phyloP scores from a whole-genome alignment of 1,140 invertebrate genomes.

The Habropoda laboriosa region DNA sequence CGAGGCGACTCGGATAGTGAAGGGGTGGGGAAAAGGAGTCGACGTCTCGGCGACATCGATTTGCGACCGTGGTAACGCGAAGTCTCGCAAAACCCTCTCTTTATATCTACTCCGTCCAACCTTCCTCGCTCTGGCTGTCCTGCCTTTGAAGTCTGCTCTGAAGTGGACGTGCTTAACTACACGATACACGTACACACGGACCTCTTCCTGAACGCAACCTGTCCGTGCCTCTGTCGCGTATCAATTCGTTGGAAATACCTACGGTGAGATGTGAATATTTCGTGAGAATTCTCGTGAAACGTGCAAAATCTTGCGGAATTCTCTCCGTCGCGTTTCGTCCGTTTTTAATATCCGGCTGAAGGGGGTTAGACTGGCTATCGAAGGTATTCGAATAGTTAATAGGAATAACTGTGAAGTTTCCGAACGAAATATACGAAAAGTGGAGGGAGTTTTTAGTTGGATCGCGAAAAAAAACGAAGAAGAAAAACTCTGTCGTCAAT shows the following conservation, averaged over 20 bases:
- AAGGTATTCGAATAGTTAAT: too few relatives aligned
- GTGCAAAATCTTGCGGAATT: too few relatives aligned
- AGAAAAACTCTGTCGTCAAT: too few relatives aligned
- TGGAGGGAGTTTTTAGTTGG: neutral
- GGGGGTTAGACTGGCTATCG: too few relatives aligned
- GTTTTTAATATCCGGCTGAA: too few relatives aligned
- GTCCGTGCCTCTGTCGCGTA: neutral
- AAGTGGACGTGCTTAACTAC: neutral
- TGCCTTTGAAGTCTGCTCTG: constrained; percentile 12
- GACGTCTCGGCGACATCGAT: constrained; percentile 42
- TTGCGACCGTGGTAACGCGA: constrained; percentile 31
- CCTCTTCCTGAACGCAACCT: neutral
- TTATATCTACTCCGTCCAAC: neutral
- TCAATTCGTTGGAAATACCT: neutral
- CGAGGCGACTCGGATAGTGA: neutral
- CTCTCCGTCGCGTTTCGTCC: too few relatives aligned
- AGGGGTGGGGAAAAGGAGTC: neutral
- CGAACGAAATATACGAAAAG: neutral
- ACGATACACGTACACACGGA: neutral
- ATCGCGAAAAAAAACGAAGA: too few relatives aligned
- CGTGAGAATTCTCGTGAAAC: neutral
- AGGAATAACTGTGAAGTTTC: too few relatives aligned
- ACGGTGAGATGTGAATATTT: neutral
- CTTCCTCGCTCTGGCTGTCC: neutral
- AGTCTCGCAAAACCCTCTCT: constrained; percentile 16